These are phyloP conservation scores for Drosophila micromelanica DNA, from an alignment of 1,140 invertebrate species.

Conservation along the genomic window DNA sequence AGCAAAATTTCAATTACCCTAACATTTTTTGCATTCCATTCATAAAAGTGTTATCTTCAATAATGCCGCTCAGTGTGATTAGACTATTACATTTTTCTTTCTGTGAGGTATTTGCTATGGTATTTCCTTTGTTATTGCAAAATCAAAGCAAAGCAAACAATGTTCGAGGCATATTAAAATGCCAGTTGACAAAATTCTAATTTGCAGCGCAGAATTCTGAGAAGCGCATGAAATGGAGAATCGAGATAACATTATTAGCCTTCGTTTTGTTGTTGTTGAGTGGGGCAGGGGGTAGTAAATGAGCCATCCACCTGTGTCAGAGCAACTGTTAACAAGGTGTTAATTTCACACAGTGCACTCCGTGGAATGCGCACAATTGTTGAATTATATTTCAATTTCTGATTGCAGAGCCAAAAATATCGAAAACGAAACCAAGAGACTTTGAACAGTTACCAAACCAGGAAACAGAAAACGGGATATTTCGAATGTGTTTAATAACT, in stretches of 20 bases:
- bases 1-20: constrained; percentile 6
- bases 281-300: not conserved
- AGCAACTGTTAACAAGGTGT: constrained; percentile 57
- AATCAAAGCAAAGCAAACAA: constrained; percentile 20
- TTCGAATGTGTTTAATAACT: not conserved
- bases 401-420: constrained; percentile 16
- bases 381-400: constrained; percentile 50
- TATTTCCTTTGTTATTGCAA: constrained; percentile 25
- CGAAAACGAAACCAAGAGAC: constrained; percentile 3
- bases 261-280: not conserved
- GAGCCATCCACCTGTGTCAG: constrained; percentile 8
- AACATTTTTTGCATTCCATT: constrained; percentile 11
- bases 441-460: not conserved
- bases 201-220: constrained; percentile 41
- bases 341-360: constrained; percentile 44
- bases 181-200: constrained; percentile 46
- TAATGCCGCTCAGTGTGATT: not conserved
- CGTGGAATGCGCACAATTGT: constrained; percentile 55
- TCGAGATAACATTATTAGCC: constrained; percentile 51
- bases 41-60: constrained; percentile 7
- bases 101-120: constrained; percentile 22
- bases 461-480: not conserved
- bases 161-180: constrained; percentile 37
- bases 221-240: constrained; percentile 35
- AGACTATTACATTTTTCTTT: not conserved